Conservation (phyloP, 2,113 vertebrate genomes). For the Ceyx melanurus region DNA sequence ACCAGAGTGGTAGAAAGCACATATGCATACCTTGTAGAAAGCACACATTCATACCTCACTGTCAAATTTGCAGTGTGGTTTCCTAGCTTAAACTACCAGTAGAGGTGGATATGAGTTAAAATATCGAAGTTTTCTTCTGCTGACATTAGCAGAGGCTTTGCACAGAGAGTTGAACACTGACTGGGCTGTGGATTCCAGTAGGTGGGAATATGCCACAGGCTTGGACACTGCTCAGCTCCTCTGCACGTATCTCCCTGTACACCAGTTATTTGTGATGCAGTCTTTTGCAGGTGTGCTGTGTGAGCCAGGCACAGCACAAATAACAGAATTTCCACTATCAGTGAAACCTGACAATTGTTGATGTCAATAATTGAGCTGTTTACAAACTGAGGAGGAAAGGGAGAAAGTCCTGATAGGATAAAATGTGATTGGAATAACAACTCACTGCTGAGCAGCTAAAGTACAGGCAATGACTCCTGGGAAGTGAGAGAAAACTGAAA, state of each 20-base stretch:
- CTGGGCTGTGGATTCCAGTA: background rate
- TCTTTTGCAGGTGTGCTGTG: rapidly evolving
- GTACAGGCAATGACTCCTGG: background rate
- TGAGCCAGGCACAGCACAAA: background rate
- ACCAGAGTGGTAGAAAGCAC: background rate
- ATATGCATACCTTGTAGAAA: background rate
- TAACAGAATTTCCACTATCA: background rate
- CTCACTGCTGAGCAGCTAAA: background rate
- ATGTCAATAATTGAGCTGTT: background rate
- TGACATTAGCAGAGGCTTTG: background rate
- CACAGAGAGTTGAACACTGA: background rate
- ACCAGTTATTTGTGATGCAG: background rate
- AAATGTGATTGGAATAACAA: background rate
- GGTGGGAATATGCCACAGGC: background rate
- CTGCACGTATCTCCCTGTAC: rapidly evolving
- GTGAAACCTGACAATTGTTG: background rate
- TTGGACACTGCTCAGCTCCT: background rate
- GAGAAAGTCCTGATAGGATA: background rate
- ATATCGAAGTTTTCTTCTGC: background rate
- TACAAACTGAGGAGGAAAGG: background rate
- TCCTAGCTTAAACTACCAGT: background rate
- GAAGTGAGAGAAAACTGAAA: constrained; percentile 8
- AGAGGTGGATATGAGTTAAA: background rate
- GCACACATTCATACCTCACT: rapidly evolving
- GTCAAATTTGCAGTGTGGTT: background rate